A percentile compares a stretch with the other conserved stretches of the same genome.
phyloP scores from a whole-genome alignment of 2,888 invertebrate genomes.

The Alloplasta piceator region DNA sequence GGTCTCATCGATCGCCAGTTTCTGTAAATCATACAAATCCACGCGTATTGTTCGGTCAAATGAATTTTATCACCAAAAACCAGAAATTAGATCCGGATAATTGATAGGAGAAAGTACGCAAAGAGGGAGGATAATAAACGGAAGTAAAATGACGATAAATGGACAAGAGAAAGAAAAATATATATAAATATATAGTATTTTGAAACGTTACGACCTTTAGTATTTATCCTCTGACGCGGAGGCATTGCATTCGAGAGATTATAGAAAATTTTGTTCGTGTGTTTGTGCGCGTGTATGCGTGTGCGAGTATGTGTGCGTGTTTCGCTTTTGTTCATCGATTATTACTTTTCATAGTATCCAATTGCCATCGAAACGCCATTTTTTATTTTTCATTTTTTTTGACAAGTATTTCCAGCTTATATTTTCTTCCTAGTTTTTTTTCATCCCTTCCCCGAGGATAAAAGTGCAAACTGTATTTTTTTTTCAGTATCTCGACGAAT shows the following conservation, averaged over 20 bases:
- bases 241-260: constrained; percentile 42
- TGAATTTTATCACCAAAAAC: background rate
- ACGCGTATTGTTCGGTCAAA: too few species aligned
- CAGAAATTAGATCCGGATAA: background rate
- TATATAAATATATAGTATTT: constrained; percentile 67
- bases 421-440: constrained; percentile 57
- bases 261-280: background rate
- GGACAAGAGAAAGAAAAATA: constrained; percentile 40
- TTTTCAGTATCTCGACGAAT: too few species aligned
- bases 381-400: constrained; percentile 45
- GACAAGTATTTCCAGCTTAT: constrained; percentile 61
- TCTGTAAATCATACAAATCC: background rate
- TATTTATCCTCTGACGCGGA: constrained; percentile 57
- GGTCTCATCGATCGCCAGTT: background rate
- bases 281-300: background rate
- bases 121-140: constrained; percentile 25
- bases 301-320: background rate
- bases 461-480: background rate
- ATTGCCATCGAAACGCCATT: background rate
- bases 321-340: constrained; percentile 59
- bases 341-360: constrained; percentile 38
- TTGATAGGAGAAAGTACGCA: background rate
- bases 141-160: constrained; percentile 23
- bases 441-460: constrained; percentile 37
- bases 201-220: background rate